Conservation (phyloP, 2,888 invertebrate species). For the Drosophila testacea region DNA sequence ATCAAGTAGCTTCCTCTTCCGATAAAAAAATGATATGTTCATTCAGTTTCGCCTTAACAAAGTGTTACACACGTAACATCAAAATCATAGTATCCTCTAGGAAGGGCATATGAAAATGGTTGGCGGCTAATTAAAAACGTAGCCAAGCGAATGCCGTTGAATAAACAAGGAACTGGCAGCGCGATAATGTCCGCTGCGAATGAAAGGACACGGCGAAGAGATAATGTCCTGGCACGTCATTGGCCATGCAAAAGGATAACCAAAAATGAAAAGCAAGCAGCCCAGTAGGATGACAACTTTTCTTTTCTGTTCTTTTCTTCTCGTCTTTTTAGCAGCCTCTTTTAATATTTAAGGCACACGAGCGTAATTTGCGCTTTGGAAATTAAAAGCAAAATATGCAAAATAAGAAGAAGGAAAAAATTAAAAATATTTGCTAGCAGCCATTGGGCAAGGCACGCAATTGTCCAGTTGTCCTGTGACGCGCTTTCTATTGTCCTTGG, state of each 20-base stretch:
- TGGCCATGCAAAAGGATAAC: constrained; percentile 67
- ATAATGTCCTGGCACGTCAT: constrained; percentile 66
- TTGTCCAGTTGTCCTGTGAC: constrained; percentile 53
- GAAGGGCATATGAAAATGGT: constrained; percentile 49
- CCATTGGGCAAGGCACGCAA: constrained; percentile 40
- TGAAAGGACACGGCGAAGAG: constrained; percentile 49
- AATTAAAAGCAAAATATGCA: constrained; percentile 72
- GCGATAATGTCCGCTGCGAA: constrained; percentile 63
- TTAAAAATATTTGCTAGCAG: constrained; percentile 52
- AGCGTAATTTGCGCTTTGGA: constrained; percentile 73
- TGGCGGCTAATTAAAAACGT: constrained; percentile 81
- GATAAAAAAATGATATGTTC: background rate
- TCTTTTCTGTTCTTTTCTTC: constrained; percentile 14
- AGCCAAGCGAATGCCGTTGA: constrained; percentile 64
- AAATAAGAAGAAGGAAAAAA: constrained; percentile 17
- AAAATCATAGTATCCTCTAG: constrained; percentile 20
- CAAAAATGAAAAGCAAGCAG: constrained; percentile 48
- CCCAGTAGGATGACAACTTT: constrained; percentile 30
- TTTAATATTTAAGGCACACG: constrained; percentile 68
- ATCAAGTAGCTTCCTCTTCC: background rate
- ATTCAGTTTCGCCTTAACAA: background rate
- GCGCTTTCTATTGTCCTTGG: constrained; percentile 60
- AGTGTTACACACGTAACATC: background rate
- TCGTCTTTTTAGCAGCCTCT: constrained; percentile 19
- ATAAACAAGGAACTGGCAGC: constrained; percentile 63